phyloP scores from a whole-genome alignment of 2,113 vertebrate species.

The Rhinoderma darwinii region DNA sequence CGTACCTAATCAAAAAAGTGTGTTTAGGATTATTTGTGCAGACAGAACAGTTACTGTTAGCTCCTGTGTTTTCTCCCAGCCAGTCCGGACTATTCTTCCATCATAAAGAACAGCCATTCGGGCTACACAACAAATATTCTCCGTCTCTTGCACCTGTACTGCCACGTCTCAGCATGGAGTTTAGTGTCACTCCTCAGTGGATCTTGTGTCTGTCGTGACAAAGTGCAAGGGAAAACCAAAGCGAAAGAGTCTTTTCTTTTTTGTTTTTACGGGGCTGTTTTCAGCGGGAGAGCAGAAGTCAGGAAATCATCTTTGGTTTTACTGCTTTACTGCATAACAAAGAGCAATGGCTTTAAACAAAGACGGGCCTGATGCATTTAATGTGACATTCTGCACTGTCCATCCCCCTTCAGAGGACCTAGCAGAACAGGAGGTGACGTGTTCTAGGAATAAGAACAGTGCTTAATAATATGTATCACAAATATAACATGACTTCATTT shows the following conservation, averaged over 20 bases:
- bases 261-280: conserved; percentile 57
- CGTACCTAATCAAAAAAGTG: conserved; percentile 64
- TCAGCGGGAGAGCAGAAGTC: conserved; percentile 55
- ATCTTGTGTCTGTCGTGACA: conserved; percentile 63
- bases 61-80: conserved; percentile 63
- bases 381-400: conserved; percentile 22
- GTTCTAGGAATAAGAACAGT: not conserved
- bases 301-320: conserved; percentile 52
- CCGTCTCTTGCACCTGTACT: conserved; percentile 60
- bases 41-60: conserved; percentile 65
- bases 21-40: conserved; percentile 61
- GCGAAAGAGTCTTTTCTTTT: conserved; percentile 48
- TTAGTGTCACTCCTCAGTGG: conserved; percentile 51
- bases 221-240: conserved; percentile 53
- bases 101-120: conserved; percentile 65
- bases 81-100: conserved; percentile 62
- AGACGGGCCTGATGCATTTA: conserved; percentile 30
- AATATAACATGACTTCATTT: conserved; percentile 62
- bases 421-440: not conserved
- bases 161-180: conserved; percentile 62
- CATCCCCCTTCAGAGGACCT: not conserved
- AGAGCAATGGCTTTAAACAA: conserved; percentile 50
- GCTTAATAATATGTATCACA: conserved; percentile 27
- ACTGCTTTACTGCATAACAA: conserved; percentile 54
- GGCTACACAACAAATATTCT: conserved; percentile 67